Evolutionary conservation across 2,888 invertebrate genomes (phyloP).

Genomic region (Helobdella robusta): DNA sequence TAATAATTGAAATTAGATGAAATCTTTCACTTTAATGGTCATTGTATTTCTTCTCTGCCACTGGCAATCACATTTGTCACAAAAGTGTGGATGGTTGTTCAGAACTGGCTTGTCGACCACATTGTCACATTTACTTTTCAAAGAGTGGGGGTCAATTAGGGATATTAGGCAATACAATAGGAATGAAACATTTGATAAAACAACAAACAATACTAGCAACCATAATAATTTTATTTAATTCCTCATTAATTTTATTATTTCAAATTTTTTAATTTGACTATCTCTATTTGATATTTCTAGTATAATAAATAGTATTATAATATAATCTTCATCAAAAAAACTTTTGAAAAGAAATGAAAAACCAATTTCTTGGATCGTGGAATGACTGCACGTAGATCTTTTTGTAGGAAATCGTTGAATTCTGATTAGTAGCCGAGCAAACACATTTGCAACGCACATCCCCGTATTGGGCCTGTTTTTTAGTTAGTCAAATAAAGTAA

Average conservation of each 20-base stretch:
- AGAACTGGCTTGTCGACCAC: constrained; percentile 38
- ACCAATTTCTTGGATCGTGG: constrained; percentile 23
- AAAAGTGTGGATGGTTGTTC: constrained; percentile 54
- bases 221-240: too few species aligned
- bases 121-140: constrained; percentile 42
- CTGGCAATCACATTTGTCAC: constrained; percentile 83
- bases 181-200: too few species aligned
- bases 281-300: too few species aligned
- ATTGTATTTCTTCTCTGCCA: constrained; percentile 88
- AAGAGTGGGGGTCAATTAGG: too few species aligned
- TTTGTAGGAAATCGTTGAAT: constrained; percentile 21
- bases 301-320: too few species aligned
- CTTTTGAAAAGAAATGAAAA: background rate
- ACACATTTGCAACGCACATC: constrained; percentile 36
- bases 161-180: too few species aligned
- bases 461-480: constrained; percentile 36
- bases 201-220: too few species aligned
- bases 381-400: constrained; percentile 24
- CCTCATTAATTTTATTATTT: too few species aligned
- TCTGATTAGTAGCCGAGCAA: constrained; percentile 30
- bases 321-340: too few species aligned
- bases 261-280: too few species aligned
- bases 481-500: too few species aligned
- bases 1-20: background rate
- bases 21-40: constrained; percentile 69